phyloP scores from a whole-genome alignment of 2,888 invertebrate genomes.

The Slavum lentiscoides region DNA sequence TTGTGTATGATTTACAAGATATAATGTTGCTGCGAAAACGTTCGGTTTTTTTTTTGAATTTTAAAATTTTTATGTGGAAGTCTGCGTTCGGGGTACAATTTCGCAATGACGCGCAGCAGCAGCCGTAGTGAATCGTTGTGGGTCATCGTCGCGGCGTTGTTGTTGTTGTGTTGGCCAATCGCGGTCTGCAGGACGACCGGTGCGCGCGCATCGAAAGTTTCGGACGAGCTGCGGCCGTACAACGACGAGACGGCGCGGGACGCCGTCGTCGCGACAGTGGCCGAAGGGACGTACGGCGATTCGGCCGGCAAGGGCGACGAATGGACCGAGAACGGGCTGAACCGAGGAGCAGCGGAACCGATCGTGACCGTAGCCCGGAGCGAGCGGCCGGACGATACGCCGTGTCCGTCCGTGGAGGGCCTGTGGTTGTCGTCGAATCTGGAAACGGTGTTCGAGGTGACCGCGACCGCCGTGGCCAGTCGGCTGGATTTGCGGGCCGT shows the following conservation, averaged over 20 bases:
- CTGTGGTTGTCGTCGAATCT: slow-evolving; percentile 27
- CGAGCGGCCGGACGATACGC: background rate
- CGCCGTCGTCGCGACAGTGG: too few species aligned
- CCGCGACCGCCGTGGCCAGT: background rate
- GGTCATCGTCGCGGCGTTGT: background rate
- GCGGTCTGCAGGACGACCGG: background rate
- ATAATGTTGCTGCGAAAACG: too few species aligned
- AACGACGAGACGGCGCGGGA: too few species aligned
- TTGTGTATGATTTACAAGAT: too few species aligned
- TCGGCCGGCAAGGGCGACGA: background rate
- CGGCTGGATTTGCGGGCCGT: slow-evolving; percentile 1
- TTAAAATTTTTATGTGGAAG: background rate
- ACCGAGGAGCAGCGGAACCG: background rate
- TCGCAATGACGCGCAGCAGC: background rate
- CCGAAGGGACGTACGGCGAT: too few species aligned
- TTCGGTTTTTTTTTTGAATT: too few species aligned
- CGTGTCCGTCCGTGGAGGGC: slow-evolving; percentile 11
- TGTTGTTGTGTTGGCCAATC: background rate
- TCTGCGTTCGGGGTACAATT: background rate
- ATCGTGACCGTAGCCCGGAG: background rate
- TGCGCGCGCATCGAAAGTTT: too few species aligned
- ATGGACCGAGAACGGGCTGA: background rate
- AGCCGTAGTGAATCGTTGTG: background rate
- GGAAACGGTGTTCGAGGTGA: slow-evolving; percentile 23
- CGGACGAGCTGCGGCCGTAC: too few species aligned